These are phyloP conservation scores for Iphiclides podalirius DNA, from an alignment of 2,888 invertebrate genomes.

Conservation along the genomic window DNA sequence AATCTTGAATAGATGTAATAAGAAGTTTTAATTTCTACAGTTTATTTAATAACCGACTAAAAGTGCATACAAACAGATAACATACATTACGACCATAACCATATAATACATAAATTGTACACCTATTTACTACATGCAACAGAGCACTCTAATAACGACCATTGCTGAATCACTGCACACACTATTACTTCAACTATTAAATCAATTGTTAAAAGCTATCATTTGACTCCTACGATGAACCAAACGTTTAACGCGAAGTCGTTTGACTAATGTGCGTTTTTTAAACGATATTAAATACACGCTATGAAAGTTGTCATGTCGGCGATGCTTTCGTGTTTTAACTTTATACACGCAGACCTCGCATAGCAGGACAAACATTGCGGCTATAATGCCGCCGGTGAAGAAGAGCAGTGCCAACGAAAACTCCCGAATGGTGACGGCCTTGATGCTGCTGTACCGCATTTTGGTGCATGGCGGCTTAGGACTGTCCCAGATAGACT, in stretches of 20 bases:
- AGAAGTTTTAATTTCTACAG: too few relatives aligned
- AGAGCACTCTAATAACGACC: too few relatives aligned
- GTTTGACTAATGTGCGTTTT: background rate
- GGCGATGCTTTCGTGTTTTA: background rate
- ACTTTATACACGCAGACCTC: conserved; percentile 44
- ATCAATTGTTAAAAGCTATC: conserved; percentile 14
- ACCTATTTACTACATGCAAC: too few relatives aligned
- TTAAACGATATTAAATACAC: background rate
- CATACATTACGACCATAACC: too few relatives aligned
- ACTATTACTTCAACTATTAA: too few relatives aligned
- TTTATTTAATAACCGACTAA: too few relatives aligned
- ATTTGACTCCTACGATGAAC: background rate
- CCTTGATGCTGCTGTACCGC: conserved; percentile 62
- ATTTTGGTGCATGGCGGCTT: conserved; percentile 80
- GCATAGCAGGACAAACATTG: conserved; percentile 49
- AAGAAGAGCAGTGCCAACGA: conserved; percentile 78
- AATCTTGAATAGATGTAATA: too few relatives aligned
- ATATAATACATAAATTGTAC: too few relatives aligned
- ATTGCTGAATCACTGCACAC: too few relatives aligned
- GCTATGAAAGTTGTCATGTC: background rate
- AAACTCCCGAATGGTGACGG: conserved; percentile 81
- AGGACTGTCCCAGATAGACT: conserved; percentile 78
- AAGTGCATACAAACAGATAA: too few relatives aligned
- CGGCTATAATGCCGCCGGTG: conserved; percentile 62
- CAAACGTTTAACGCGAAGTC: background rate